Conservation (phyloP, 1,140 invertebrate species). For the Orussus abietinus region DNA sequence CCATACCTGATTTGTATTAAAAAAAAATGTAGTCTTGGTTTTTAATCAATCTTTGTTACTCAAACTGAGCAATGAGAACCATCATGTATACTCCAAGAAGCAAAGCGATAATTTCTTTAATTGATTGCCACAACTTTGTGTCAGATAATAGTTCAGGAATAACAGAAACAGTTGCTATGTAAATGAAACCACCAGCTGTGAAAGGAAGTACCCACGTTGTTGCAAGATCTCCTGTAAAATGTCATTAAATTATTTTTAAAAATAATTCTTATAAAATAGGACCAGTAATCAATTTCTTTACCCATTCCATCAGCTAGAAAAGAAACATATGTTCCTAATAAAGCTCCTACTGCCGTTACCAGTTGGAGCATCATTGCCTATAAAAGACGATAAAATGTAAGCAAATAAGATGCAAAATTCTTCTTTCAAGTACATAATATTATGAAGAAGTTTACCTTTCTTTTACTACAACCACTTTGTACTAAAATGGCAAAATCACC, state of each 20-base stretch:
- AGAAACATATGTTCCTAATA: conserved; percentile 85
- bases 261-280: conserved; percentile 11
- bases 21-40: too few relatives aligned
- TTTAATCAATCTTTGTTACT: conserved; percentile 61
- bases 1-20: too few relatives aligned
- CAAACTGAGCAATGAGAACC: conserved; percentile 84
- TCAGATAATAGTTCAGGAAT: conserved; percentile 90
- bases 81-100: conserved; percentile 87
- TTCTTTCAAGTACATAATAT: conserved; percentile 2
- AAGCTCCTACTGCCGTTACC: conserved; percentile 88
- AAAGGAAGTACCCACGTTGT: conserved; percentile 88
- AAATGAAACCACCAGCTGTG: conserved; percentile 97
- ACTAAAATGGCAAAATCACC: conserved; percentile 97
- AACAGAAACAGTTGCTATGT: conserved; percentile 94
- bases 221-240: conserved; percentile 64
- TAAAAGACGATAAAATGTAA: neutral
- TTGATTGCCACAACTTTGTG: conserved; percentile 77
- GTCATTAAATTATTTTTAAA: conserved; percentile 13
- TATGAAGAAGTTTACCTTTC: conserved; percentile 60
- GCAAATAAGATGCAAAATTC: conserved; percentile 1
- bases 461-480: conserved; percentile 86
- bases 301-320: conserved; percentile 72
- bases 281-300: too few relatives aligned
- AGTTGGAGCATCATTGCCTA: conserved; percentile 90
- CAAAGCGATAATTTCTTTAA: conserved; percentile 81